phyloP scores from a whole-genome alignment of 2,888 invertebrate genomes.

The Ennomos quercinarius region DNA sequence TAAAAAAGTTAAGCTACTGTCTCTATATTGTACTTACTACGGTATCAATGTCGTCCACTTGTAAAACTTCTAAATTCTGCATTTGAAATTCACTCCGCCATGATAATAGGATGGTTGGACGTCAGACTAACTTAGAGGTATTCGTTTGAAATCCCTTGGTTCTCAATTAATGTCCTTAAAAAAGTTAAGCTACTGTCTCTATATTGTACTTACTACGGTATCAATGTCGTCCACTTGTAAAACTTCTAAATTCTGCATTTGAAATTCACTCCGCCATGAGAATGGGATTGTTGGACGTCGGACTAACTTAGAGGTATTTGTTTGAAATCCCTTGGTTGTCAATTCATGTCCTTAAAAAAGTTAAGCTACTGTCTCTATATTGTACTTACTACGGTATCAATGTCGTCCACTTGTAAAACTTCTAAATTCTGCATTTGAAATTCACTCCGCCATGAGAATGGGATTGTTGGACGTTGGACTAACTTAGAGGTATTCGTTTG shows the following conservation, averaged over 20 bases:
- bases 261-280: slow-evolving; percentile 13
- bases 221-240: slow-evolving; percentile 13
- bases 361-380: not conserved
- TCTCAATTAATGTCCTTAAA: not conserved
- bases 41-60: slow-evolving; percentile 9
- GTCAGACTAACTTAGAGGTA: slow-evolving; percentile 10
- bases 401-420: slow-evolving; percentile 17
- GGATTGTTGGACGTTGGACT: slow-evolving; percentile 8
- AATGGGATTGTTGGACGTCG: slow-evolving; percentile 15
- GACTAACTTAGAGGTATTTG: slow-evolving; percentile 4
- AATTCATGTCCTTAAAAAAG: not conserved
- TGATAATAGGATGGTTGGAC: slow-evolving; percentile 16
- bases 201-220: not conserved
- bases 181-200: not conserved
- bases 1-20: not conserved
- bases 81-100: slow-evolving; percentile 19
- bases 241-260: slow-evolving; percentile 22
- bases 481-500: slow-evolving; percentile 6
- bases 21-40: slow-evolving; percentile 2
- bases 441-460: slow-evolving; percentile 15
- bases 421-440: slow-evolving; percentile 19
- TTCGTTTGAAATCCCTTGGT: too few relatives aligned
- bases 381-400: not conserved
- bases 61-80: slow-evolving; percentile 19
- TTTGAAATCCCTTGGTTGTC: not conserved